Conservation (phyloP, 1,140 invertebrate genomes). For the Drosophila pectinifera region DNA sequence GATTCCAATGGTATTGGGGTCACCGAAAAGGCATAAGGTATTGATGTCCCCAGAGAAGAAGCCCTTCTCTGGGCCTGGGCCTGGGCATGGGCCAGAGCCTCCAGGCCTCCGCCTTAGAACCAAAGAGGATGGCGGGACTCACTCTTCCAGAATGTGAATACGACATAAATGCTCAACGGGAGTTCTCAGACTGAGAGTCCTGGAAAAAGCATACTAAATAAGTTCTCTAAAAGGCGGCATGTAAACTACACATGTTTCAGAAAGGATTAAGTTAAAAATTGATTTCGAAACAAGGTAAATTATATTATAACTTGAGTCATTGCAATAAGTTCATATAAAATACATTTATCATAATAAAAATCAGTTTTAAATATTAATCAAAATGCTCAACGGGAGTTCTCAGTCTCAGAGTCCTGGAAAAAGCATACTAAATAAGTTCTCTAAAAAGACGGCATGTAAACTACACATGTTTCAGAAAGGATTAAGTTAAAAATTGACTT, state of each 20-base stretch:
- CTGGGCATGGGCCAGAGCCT: not conserved
- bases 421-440: not conserved
- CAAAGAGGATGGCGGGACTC: not conserved
- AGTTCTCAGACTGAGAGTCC: not conserved
- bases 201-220: not conserved
- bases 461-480: not conserved
- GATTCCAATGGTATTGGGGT: conserved; percentile 36
- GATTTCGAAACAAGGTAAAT: no score
- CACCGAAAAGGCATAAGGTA: conserved; percentile 40
- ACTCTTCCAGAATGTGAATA: conserved; percentile 10
- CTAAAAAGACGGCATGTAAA: not conserved
- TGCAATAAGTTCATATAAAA: no score
- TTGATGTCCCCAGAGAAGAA: conserved; percentile 37
- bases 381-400: not conserved
- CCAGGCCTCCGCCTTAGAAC: no score
- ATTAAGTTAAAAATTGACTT: no score
- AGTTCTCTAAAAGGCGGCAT: not conserved
- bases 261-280: no score
- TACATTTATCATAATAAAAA: no score
- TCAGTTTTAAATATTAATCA: no score
- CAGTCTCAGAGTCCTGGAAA: not conserved
- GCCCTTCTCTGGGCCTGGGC: not conserved
- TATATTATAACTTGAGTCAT: no score
- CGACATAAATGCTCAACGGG: conserved; percentile 2
- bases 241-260: not conserved